Evolutionary conservation across 2,113 vertebrate genomes (phyloP).

Genomic region (Gambusia affinis): DNA sequence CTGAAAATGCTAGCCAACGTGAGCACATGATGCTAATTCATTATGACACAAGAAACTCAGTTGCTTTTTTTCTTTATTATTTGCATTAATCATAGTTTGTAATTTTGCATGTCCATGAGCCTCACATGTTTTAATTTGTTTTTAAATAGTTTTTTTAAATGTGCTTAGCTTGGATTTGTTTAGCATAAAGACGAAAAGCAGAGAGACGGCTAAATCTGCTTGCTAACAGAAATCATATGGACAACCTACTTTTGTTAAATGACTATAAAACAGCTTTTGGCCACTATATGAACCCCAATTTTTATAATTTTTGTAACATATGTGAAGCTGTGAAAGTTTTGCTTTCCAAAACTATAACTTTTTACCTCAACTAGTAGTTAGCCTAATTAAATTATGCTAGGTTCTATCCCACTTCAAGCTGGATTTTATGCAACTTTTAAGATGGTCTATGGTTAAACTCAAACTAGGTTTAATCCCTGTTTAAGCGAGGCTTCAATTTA

Average conservation of each 20-base stretch:
- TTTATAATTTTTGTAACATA: background rate
- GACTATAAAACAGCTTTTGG: background rate
- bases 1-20: background rate
- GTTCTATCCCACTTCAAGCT: background rate
- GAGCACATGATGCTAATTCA: background rate
- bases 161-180: background rate
- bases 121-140: background rate
- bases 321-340: background rate
- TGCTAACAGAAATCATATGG: background rate
- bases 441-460: too few species aligned
- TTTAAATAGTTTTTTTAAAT: background rate
- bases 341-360: background rate
- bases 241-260: background rate
- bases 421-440: too few species aligned
- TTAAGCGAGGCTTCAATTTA: too few species aligned
- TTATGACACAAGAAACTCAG: conserved; percentile 8
- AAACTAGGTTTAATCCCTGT: too few species aligned
- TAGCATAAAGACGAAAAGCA: background rate
- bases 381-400: background rate
- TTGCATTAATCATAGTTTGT: background rate
- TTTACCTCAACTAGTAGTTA: background rate
- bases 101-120: conserved; percentile 23
- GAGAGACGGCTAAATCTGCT: background rate
- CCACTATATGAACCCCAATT: background rate
- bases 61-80: background rate